Percentiles rank a stretch among this genome's conserved stretches.
Conservation (phyloP, 1,140 invertebrate species). For the Apis laboriosa region DNA sequence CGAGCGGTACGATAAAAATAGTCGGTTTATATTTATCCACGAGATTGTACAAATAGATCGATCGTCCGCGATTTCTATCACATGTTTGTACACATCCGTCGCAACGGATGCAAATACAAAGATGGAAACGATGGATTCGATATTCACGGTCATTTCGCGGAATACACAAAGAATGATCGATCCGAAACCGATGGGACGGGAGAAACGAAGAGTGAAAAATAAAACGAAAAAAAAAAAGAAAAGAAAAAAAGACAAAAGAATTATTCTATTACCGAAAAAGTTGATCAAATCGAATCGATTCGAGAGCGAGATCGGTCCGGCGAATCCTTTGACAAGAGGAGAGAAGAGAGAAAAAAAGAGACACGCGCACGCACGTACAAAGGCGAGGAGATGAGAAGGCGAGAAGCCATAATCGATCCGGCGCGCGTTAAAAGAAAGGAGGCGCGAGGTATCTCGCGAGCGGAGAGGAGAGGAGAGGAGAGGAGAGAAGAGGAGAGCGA, state of each 20-base stretch:
- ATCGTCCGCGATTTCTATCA: background rate
- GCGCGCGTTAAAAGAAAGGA: constrained; percentile 64
- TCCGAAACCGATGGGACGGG: constrained; percentile 41
- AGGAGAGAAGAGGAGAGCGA: constrained; percentile 36
- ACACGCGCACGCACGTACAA: background rate
- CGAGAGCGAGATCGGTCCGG: background rate
- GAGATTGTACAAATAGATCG: background rate
- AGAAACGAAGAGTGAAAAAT: constrained; percentile 19
- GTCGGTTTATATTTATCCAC: constrained; percentile 4
- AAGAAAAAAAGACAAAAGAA: background rate
- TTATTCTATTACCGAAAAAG: background rate
- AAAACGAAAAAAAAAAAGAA: background rate
- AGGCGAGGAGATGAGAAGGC: constrained; percentile 18
- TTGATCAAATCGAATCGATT: too few relatives aligned
- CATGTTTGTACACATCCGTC: background rate
- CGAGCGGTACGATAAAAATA: constrained; percentile 21
- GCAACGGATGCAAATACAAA: background rate
- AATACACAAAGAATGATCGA: background rate
- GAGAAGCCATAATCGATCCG: constrained; percentile 63
- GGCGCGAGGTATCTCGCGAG: constrained; percentile 65
- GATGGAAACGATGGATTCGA: too few relatives aligned
- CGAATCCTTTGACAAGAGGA: background rate
- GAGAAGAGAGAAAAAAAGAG: background rate
- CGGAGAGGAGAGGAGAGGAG: constrained; percentile 19
- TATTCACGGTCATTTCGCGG: background rate